Base-by-base conservation (phyloP, 2,113 vertebrate species). In the Sorex araneus region DNA sequence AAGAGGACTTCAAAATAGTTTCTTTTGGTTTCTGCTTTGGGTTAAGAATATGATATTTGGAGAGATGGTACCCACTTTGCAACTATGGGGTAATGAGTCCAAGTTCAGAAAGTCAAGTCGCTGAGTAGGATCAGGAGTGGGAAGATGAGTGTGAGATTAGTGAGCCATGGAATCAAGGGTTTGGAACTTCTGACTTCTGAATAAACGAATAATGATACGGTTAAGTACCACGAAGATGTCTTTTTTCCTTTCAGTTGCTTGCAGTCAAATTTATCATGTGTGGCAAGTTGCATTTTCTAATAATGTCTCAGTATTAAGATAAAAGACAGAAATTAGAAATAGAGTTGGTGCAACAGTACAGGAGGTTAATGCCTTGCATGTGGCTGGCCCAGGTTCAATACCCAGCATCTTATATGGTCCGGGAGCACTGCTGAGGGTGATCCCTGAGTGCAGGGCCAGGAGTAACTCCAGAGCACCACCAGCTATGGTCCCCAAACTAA, bases 61-160 rank as follows among this genome's bases (percentile, higher is more conserved):
- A 80, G 57, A 2, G 45, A 6, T 90, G 34, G 57, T 36, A 76
- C 34, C 21, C 66, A 92, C 82, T 90, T 77, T 86, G 30, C 45
- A 66, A 63, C 28, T 71, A 23, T 70, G 63, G 69, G 66, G 73
- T 70, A 82, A 36, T 23, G 54, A 57, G 36, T 25, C 27, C 32
- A 82, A 54, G 34, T 64, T 21, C 34, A 63, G 89, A 76, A 73
- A 71, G 76, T 19, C 76, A 71, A 70, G 18, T 36, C 25, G 16
- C 32, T 84, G 57, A 76, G 54, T 54, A 43, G 36, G 60, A 32
- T 13, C 28, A 1, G 2, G 60, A 23, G 27, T 8, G 36, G 36
- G 36, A 63, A 67, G 25, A 69, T n/a, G n/a, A 81, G 47, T 30
- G 25, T 43, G 30, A 71, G 32, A 40, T 40, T 40, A 40, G 45